Base-by-base conservation (phyloP, 2,113 vertebrate species). In the Corydoras maculifer region DNA sequence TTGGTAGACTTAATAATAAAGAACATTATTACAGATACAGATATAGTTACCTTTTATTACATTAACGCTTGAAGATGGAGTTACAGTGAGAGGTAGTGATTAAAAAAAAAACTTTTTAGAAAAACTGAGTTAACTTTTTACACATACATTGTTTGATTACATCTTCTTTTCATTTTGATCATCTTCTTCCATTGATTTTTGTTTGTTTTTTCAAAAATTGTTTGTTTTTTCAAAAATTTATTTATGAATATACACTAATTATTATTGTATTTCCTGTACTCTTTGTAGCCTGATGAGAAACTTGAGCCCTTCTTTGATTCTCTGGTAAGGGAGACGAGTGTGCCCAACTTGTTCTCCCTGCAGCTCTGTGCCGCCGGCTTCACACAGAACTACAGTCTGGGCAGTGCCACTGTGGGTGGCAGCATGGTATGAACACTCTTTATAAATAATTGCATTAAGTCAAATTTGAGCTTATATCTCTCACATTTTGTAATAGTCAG, bases 241-340 rank as follows among this genome's bases (percentile, higher is more conserved):
- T 62, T 35, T 1, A 8, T 35, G 29, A 13, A 35, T 1, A 2
- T 13, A 0, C 8, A 12, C 8, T 35, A 0, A n/a, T 4, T 14
- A 25, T 50, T 12, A 2, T 32, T 49, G 2, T 49, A 3, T 25
- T 25, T 25, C 18, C 18, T 25, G 18, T 25, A 25, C 18, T 25
- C 18, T 25, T 57, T n/a, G 61, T 78, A 98, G 96, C 97, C 97
- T 0, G 97, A 99, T 0, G 94, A 98, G 85, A 91, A 84, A 29
- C 79, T 98, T 83, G 95, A 97, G 86, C 97, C 97, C 9, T 99
- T 99, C 86, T 99, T 99, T 50, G 95, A 99, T 86, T 98, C 96
- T 0, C 82, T 99, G 85, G 93, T 99, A 82, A 93, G 94, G 70
- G 96, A 99, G 86, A 96, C 94, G 0, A 84, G 84, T 0, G 92